Percentiles rank a stretch among this genome's conserved stretches.
Evolutionary conservation across 2,113 vertebrate species (phyloP).

Genomic region (Pipa parva): DNA sequence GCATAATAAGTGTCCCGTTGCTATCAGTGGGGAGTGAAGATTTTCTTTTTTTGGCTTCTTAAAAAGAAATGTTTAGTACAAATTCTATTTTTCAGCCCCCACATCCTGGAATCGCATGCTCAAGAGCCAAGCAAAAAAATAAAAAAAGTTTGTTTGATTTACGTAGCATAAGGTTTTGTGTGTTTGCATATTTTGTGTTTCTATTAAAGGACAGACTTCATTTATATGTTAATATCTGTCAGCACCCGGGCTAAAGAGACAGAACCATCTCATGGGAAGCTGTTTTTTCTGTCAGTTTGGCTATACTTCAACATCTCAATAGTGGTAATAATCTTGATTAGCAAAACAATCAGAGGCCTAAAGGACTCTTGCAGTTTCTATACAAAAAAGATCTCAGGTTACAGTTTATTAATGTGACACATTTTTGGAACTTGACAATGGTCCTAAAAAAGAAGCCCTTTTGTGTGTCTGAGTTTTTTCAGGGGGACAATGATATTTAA

Average conservation of each 20-base stretch:
- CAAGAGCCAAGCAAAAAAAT: conserved; percentile 50
- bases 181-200: conserved; percentile 76
- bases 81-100: conserved; percentile 52
- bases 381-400: conserved; percentile 67
- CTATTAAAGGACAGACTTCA: conserved; percentile 73
- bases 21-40: conserved; percentile 71
- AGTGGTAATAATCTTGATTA: conserved; percentile 83
- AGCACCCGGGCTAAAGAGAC: conserved; percentile 69
- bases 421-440: conserved; percentile 59
- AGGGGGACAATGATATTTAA: conserved; percentile 72
- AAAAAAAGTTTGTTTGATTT: conserved; percentile 64
- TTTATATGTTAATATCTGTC: conserved; percentile 82
- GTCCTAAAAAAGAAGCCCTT: conserved; percentile 61
- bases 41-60: conserved; percentile 53
- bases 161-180: conserved; percentile 53
- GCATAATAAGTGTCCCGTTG: conserved; percentile 81
- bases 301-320: conserved; percentile 75
- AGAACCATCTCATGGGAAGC: conserved; percentile 82
- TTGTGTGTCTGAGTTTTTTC: conserved; percentile 55
- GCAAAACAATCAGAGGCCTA: conserved; percentile 76
- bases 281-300: conserved; percentile 77
- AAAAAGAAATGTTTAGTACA: conserved; percentile 64
- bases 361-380: conserved; percentile 57
- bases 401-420: conserved; percentile 62
- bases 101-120: conserved; percentile 59